Base-by-base conservation (phyloP, 2,797 vertebrate genomes). In the Telmatherina bonti region DNA sequence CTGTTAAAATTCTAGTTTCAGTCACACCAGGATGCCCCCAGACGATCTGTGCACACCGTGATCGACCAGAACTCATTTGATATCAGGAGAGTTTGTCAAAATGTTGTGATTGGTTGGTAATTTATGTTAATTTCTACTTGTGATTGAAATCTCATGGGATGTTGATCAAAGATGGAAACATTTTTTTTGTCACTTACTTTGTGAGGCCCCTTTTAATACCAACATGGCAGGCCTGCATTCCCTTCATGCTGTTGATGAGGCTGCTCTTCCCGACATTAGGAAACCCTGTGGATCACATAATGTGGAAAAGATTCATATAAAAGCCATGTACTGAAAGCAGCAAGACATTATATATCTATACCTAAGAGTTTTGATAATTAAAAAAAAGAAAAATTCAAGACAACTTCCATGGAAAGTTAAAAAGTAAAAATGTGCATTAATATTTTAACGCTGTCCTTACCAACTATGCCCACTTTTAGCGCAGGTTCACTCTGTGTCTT, bases 261-360 rank as follows among this genome's bases (percentile, higher is more conserved):
- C 97, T 99, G 94, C 98, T 99, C 91, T 99, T 99, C 15, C 98
- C 98, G 29, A 97, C 97, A 6, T 97, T 98, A 62, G 98, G 96
- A 84, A 99, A 99, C 51, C 98, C 98, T 99, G 68, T 30, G 0
- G 16, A 13, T 22, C 16, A 35, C 30, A 65, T 0, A 5, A 30
- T 0, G 5, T 20, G 8, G 24, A 22, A 76, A 47, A 62, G 53
- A 22, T 9, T 2, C 1, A 49, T 10, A 4, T 22, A 10, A 9
- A 62, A 31, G 9, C 24, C 6, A 31, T 9, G 7, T 22, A 49
- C 47, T 24, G 0, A 22, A 11, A 24, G 47, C 47, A 49, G 5
- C 47, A 11, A 49, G n/a, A 24, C 10, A 24, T 49, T 7, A 45
- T n/a, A 45, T 8, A 11, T 49, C 3, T 24, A 24, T 24, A 2